These are phyloP conservation scores for Latrodectus geometricus DNA, from an alignment of 1,140 invertebrate species.

Conservation along the genomic window DNA sequence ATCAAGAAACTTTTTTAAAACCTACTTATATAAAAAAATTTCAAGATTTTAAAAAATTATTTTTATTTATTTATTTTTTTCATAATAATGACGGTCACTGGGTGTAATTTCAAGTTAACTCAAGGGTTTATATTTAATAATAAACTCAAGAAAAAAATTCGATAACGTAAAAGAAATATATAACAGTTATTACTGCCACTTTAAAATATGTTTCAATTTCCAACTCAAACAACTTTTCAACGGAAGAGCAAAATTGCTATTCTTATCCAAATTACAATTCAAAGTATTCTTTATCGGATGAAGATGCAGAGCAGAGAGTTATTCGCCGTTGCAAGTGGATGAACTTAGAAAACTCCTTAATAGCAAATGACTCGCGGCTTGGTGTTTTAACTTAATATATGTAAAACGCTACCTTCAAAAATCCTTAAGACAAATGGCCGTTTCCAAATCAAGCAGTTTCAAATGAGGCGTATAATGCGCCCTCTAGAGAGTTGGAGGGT, in stretches of 20 bases:
- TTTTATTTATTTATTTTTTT: too few relatives aligned
- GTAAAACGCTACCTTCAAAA: neutral
- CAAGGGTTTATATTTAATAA: too few relatives aligned
- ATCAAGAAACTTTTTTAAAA: too few relatives aligned
- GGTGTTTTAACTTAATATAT: neutral
- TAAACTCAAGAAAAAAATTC: neutral
- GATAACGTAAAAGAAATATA: neutral
- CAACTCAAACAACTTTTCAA: neutral
- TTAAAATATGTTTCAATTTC: neutral
- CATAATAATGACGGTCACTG: too few relatives aligned
- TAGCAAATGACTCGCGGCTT: neutral
- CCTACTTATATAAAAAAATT: too few relatives aligned
- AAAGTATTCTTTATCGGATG: neutral
- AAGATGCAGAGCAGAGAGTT: neutral
- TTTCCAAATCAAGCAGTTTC: constrained; percentile 39
- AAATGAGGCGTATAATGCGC: constrained; percentile 42
- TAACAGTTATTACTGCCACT: neutral
- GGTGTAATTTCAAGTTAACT: too few relatives aligned
- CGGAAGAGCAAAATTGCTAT: too few relatives aligned
- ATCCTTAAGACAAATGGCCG: constrained; percentile 23
- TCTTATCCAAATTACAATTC: neutral
- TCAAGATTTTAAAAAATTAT: too few relatives aligned
- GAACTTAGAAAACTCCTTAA: constrained; percentile 20
- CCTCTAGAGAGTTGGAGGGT: neutral
- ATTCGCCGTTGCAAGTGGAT: neutral